Evolutionary conservation across 2,113 vertebrate species (phyloP).

Genomic region (Pluvianellus socialis): DNA sequence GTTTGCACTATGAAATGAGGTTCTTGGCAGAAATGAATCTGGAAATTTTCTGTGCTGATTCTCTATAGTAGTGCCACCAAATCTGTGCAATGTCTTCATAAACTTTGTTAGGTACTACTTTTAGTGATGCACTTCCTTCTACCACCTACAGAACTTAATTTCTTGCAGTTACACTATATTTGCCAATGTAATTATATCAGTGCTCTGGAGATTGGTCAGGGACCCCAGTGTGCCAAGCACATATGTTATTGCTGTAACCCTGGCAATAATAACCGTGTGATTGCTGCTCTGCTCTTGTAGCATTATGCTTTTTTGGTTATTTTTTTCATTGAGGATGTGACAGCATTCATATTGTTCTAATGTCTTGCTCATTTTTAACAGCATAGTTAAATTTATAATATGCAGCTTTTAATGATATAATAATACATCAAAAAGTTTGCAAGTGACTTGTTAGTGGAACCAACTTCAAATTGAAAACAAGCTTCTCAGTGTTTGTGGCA

Average conservation of each 20-base stretch:
- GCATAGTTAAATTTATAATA: slow-evolving; percentile 47
- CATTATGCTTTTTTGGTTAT: not conserved
- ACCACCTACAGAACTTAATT: not conserved
- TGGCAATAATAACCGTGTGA: not conserved
- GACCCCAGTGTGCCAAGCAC: not conserved
- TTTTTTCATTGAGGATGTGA: not conserved
- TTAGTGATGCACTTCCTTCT: not conserved
- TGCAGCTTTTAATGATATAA: slow-evolving; percentile 26
- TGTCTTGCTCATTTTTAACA: not conserved
- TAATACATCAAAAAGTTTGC: slow-evolving; percentile 11
- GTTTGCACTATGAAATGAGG: not conserved
- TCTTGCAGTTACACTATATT: not conserved
- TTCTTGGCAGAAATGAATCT: not conserved
- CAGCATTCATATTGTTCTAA: slow-evolving; percentile 3
- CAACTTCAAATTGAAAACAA: slow-evolving; percentile 52
- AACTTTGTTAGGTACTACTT: not conserved
- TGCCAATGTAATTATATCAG: not conserved
- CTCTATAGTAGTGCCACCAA: not conserved
- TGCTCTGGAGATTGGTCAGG: not conserved
- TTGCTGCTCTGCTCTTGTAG: not conserved
- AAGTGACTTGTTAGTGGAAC: slow-evolving; percentile 17
- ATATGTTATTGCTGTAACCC: not conserved
- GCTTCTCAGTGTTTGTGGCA: not conserved
- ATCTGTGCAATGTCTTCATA: not conserved
- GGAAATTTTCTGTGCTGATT: not conserved